Evolutionary conservation across 92 coral and sea anemone species (phyloP), one percentile per base, ranked within the genome.

Genomic region (Epizoanthus illoricatus): DNA sequence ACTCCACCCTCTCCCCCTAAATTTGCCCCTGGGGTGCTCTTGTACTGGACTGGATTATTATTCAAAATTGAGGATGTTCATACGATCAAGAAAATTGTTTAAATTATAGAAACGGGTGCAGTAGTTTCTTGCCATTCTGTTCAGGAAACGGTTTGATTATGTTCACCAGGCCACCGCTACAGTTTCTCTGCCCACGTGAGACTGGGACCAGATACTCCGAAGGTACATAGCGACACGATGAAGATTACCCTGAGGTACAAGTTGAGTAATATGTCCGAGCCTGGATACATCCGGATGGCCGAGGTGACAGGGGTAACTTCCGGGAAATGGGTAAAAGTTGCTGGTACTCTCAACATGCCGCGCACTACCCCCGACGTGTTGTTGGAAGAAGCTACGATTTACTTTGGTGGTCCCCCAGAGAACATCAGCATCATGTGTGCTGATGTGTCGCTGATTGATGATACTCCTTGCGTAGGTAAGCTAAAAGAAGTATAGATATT

Each of bases 351-450:
- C 52, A 74, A 74, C 64, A 23, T 74, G 63, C 79, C 79, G 47
- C 7, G 47, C 79, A 39, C 24, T 18, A 21, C 62, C 7, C 5
- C 18, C n/a, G 79, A 42, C 63, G 61, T 13, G 10, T n/a, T 58
- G 65, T 39, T 74, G n/a, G 18, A 41, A 60, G 41, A 52, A 12
- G 79, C 64, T 5, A 39, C 42, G 64, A 49, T 74, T 4, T 74
- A 49, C 20, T 74, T 74, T 52, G 79, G 47, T 18, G 79, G 79
- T 2, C 79, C 79, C 16, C 79, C 65, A 28, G 33, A 28, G 33
- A 28, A 28, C 33, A 28, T 28, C 33, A 28, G 33, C 33, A 28
- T 28, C 33, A 28, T 28, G 33, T 28, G 33, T 28, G 33, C 33
- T 28, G 33, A 28, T 0, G 33, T 28, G 33, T 28, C 33, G 33